Evolutionary conservation across 2,113 vertebrate species (phyloP).

Genomic region (Oreocharis arfaki): DNA sequence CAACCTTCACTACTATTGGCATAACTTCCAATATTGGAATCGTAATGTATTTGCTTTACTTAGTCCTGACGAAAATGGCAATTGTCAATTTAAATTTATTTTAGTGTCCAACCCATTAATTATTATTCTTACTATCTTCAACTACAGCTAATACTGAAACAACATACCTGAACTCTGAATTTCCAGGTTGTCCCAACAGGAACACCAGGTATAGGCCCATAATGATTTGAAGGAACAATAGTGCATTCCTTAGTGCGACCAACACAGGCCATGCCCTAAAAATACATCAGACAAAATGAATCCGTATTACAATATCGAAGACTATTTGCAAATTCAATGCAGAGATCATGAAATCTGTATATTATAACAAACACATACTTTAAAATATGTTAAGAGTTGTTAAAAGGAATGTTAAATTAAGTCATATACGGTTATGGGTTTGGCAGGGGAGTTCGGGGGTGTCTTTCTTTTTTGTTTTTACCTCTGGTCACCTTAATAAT

Average conservation of each 20-base stretch:
- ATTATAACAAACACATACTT: background rate
- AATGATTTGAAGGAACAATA: constrained; percentile 97
- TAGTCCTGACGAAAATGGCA: background rate
- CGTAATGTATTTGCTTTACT: background rate
- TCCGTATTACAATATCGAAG: background rate
- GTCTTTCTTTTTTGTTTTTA: background rate
- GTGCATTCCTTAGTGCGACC: constrained; percentile 98
- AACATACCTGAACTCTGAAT: constrained; percentile 92
- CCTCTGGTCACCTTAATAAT: background rate
- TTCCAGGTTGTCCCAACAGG: constrained; percentile 97
- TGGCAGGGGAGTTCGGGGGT: background rate
- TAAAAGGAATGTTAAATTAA: background rate
- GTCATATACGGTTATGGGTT: background rate
- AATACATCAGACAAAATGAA: constrained; percentile 29
- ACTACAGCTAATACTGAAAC: background rate
- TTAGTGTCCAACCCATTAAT: background rate
- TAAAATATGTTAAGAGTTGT: background rate
- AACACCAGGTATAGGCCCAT: constrained; percentile 93
- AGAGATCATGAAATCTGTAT: background rate
- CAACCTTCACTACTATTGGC: fast-evolving
- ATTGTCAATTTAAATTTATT: background rate
- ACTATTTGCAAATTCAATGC: background rate
- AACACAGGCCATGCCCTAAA: constrained; percentile 97
- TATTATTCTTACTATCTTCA: background rate
- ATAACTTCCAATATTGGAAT: background rate